Evolutionary conservation across 2,113 vertebrate species (phyloP), one percentile per base, ranked within the genome.

Genomic region (Bubo scandiacus): DNA sequence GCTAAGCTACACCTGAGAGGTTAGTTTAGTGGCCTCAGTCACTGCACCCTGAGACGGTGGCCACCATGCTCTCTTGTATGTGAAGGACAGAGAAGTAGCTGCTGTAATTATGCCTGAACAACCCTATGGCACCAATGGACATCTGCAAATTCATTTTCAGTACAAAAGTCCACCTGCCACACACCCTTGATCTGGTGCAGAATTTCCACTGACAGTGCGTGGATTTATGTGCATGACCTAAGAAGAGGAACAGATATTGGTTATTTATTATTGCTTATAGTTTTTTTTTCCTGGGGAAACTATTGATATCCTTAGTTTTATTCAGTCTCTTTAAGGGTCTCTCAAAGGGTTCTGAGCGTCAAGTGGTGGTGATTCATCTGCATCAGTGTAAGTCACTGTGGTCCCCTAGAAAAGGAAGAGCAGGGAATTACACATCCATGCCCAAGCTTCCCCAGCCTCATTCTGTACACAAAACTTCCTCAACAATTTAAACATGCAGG

Each of bases 21-120:
- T 32, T 51, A 6, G 21, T n/a, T 67, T 34, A 65, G 42, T 16
- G 42, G 13, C 57, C 70, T 58, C 47, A 66, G 20, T 10, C 47
- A 36, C 43, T 43, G 13, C 0, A 1, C 32, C 22, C 10, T 42
- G n/a, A 70, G 22, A 20, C 2, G 0, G 12, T 34, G n/a, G 29
- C 51, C 73, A 54, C 20, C 54, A 38, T 29, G 30, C 15, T 70
- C 15, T 25, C 59, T 49, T 23, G 6, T 23, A 17, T 2, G 0
- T 5, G 23, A 77, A 67, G n/a, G 32, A 77, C 38, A 78, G 23
- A 62, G 67, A 83, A 88, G 13, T 3, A 65, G 42, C 23, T 88
- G 23, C 9, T 10, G 51, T 86, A n/a, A 30, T 54, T 70, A 32
- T 67, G 32, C 38, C 34, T 4, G 2, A 83, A 77, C 8, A 30